Evolutionary conservation across 2,888 invertebrate genomes (phyloP).

Genomic region (Agonopterix heracliana): DNA sequence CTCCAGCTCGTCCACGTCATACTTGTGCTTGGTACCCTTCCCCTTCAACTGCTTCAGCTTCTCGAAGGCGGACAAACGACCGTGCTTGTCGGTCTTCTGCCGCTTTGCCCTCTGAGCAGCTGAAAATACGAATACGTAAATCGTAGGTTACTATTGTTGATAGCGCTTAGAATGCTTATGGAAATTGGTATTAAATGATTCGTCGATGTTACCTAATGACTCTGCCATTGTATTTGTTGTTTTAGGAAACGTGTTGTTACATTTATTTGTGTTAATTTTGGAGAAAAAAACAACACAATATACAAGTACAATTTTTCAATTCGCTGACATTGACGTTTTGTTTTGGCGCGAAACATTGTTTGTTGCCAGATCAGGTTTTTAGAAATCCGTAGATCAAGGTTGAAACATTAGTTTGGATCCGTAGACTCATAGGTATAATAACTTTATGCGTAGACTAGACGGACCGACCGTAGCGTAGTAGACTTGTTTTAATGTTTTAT

Average conservation of each 20-base stretch:
- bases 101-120: slow-evolving; percentile 75
- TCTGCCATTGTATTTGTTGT: slow-evolving; percentile 18
- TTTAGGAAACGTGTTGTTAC: neutral
- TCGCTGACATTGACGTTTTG: neutral
- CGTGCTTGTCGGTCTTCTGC: slow-evolving; percentile 80
- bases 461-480: too few species aligned
- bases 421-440: too few species aligned
- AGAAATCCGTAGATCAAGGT: too few species aligned
- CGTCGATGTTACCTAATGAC: slow-evolving; percentile 39
- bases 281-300: neutral
- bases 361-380: too few species aligned
- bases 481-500: too few species aligned
- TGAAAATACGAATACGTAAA: slow-evolving; percentile 22
- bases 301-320: slow-evolving; percentile 1
- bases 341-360: slow-evolving; percentile 22
- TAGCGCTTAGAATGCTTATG: too few species aligned
- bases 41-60: slow-evolving; percentile 84
- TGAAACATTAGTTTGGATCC: too few species aligned
- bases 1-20: slow-evolving; percentile 86
- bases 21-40: slow-evolving; percentile 88
- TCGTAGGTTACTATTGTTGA: slow-evolving; percentile 1
- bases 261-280: neutral
- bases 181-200: too few species aligned
- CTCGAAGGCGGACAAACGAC: slow-evolving; percentile 85
- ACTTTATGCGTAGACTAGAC: too few species aligned